Base-by-base conservation (phyloP, 2,113 vertebrate species). In the Oncorhynchus kisutch region DNA sequence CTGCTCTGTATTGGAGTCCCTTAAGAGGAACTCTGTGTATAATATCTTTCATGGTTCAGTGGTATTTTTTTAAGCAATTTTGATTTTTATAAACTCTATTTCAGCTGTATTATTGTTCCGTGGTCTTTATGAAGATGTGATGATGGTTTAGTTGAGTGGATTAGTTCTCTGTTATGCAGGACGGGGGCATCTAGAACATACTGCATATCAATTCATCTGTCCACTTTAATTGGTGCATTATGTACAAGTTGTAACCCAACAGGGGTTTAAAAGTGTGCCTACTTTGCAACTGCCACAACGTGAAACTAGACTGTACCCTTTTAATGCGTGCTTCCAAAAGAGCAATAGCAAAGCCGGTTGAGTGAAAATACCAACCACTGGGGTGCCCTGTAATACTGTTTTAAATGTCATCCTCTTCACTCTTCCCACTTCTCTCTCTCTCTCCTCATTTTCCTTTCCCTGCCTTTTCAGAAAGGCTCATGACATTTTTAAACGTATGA, bases 401-500 rank as follows among this genome's bases (percentile, higher is more conserved):
- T 86, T 45, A 92, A 93, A 93, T 92, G 90, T 85, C 91, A 91
- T 67, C 48, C 29, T 14, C 51, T 54, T 54, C 4, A 54, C 51
- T 4, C 14, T 18, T 45, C 39, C 14, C 49, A 51, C 51, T 18
- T 54, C 49, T 51, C 49, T 13, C 49, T 51, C 49, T 13, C 49
- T 54, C 13, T 16, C 16, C 51, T 85, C 91, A 91, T 67, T 34
- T 22, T 74, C 71, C 75, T 77, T 14, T 20, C 74, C 69, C 67
- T 77, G 73, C 81, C 72, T 79, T 76, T 5, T 68, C 80, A 77
- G 83, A 89, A 27, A 87, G 86, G 88, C 25, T 75, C 78, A 64
- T 87, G 85, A 85, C 84, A 83, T 89, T 87, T 70, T 78, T 86
- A 86, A 91, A 86, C 70, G 64, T 78, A 77, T 3, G 8, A 54